Evolutionary conservation across 1,140 invertebrate species (phyloP).

Genomic region (Diorhabda sublineata): DNA sequence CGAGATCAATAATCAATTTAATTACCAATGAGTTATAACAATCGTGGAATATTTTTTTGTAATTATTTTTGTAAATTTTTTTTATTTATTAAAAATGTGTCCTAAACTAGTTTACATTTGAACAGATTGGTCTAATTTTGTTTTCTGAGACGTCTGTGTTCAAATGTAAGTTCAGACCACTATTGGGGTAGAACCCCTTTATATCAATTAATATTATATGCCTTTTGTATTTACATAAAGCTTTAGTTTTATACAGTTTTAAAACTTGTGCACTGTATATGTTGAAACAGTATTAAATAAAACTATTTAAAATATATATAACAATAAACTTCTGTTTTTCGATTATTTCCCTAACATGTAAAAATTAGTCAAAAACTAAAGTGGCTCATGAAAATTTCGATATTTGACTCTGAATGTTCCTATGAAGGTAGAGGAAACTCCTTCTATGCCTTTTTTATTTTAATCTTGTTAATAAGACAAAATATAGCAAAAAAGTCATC

Average conservation of each 20-base stretch:
- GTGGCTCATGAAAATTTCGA: too few species aligned
- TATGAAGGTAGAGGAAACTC: too few species aligned
- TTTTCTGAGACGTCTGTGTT: background rate
- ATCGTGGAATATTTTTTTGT: conserved; percentile 5
- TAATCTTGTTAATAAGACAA: too few species aligned
- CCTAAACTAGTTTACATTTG: background rate
- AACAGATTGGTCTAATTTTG: background rate
- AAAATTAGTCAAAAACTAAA: too few species aligned
- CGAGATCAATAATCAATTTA: background rate
- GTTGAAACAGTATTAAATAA: conserved; percentile 40
- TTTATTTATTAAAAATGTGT: conserved; percentile 18
- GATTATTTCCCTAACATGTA: too few species aligned
- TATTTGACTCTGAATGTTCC: too few species aligned
- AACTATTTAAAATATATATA: conserved; percentile 31
- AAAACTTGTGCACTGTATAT: conserved; percentile 41
- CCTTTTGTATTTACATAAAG: conserved; percentile 40
- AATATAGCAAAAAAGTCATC: too few species aligned
- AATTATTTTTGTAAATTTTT: conserved; percentile 10
- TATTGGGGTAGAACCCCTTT: conserved; percentile 14
- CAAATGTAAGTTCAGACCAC: background rate
- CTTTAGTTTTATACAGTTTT: conserved; percentile 40
- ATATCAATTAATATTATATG: conserved; percentile 31
- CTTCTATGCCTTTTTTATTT: too few species aligned
- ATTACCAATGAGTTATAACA: background rate
- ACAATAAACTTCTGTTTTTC: too few species aligned